These are phyloP conservation scores for Globia sparganii DNA, from an alignment of 2,888 invertebrate species.

Conservation along the genomic window DNA sequence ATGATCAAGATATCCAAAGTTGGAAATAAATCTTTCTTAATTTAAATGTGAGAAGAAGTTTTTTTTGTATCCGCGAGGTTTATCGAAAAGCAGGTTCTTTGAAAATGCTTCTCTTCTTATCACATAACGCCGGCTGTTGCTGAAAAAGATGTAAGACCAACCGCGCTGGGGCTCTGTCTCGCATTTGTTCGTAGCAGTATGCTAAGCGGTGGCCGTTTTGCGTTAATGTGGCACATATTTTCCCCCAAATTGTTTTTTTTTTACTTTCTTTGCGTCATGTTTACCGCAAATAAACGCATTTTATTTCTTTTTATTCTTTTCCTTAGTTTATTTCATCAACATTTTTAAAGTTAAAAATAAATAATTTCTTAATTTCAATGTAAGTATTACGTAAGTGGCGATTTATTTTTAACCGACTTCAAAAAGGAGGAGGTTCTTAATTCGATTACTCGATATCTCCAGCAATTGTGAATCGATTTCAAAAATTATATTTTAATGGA, in stretches of 20 bases:
- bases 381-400: background rate
- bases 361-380: background rate
- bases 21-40: slow-evolving; percentile 9
- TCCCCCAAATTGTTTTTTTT: background rate
- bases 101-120: background rate
- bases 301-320: background rate
- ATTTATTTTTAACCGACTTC: too few species aligned
- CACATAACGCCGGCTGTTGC: background rate
- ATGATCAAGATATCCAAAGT: slow-evolving; percentile 17
- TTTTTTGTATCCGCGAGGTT: background rate
- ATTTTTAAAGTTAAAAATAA: background rate
- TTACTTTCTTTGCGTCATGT: background rate
- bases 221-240: background rate
- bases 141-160: background rate
- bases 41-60: background rate
- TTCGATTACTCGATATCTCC: too few species aligned
- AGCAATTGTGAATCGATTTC: too few species aligned
- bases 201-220: background rate
- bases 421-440: too few species aligned
- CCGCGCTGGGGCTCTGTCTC: background rate
- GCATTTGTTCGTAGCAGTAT: background rate
- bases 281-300: background rate
- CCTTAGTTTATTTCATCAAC: background rate
- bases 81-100: background rate
- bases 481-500: too few species aligned